phyloP scores from a whole-genome alignment of 2,888 invertebrate genomes.

The Rhorus exstirpatorius region DNA sequence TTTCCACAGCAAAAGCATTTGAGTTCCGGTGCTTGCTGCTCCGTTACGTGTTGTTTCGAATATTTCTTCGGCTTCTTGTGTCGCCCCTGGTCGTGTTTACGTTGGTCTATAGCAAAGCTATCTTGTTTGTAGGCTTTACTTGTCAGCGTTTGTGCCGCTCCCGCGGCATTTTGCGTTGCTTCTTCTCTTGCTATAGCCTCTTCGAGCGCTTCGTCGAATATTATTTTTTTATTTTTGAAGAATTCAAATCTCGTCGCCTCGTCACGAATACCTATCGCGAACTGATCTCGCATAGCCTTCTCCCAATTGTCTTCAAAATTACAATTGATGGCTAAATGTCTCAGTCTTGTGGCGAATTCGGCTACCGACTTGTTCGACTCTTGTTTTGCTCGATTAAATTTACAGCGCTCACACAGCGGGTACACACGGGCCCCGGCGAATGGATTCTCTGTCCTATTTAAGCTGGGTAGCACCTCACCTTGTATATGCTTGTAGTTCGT shows the following conservation, averaged over 20 bases:
- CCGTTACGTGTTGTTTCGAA: slow-evolving; percentile 23
- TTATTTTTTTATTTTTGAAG: slow-evolving; percentile 33
- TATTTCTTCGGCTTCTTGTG: slow-evolving; percentile 13
- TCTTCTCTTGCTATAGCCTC: slow-evolving; percentile 9
- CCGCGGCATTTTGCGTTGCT: slow-evolving; percentile 45
- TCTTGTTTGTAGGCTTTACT: slow-evolving; percentile 26
- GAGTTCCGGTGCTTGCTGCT: slow-evolving; percentile 4
- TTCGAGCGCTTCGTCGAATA: slow-evolving; percentile 46
- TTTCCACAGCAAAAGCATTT: too few relatives aligned
- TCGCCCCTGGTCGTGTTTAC: not conserved
- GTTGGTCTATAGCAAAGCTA: slow-evolving; percentile 36
- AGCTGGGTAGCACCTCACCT: too few relatives aligned
- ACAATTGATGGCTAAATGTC: slow-evolving; percentile 39
- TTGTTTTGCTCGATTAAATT: slow-evolving; percentile 51
- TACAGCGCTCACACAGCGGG: slow-evolving; percentile 44
- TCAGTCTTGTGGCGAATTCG: slow-evolving; percentile 38
- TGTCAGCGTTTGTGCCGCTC: slow-evolving; percentile 37
- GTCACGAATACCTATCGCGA: slow-evolving; percentile 48
- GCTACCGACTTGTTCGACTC: slow-evolving; percentile 31
- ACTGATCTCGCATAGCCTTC: slow-evolving; percentile 45
- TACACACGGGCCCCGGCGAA: too few relatives aligned
- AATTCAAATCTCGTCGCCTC: slow-evolving; percentile 48
- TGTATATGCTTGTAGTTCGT: too few relatives aligned
- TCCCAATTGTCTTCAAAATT: slow-evolving; percentile 31
- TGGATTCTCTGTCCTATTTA: too few relatives aligned